Base-by-base conservation (phyloP, 2,888 invertebrate species). In the Lepidochitona cinerea region DNA sequence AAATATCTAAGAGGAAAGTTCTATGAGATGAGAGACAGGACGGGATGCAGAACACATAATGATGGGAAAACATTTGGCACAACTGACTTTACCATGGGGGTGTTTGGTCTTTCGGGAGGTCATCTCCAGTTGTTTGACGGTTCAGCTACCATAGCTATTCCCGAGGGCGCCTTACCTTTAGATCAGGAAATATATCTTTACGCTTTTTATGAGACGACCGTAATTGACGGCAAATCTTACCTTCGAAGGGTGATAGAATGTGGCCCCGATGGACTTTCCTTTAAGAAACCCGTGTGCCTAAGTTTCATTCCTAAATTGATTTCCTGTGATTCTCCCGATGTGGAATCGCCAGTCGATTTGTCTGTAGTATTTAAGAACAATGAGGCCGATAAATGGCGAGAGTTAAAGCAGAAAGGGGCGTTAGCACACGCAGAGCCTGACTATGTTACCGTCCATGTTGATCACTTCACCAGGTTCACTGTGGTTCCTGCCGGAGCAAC, bases 381-480 rank as follows among this genome's bases (percentile, higher is more conserved):
- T n/a, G 37, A 35, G 37, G n/a, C 18, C 14, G 66, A 35, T 12
- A 14, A 14, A 66, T 66, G 66, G 66, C 35, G 29, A 18, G 18
- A 35, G 18, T 37, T 37, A 4, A 37, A 35, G 26, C 9, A 36
- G 1, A 66, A 9, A 35, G 66, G 37, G 18, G 14, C 66, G 29
- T 66, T 66, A 18, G 35, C 12, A 14, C 35, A 66, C 7, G 66
- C 66, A 1, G n/a, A 66, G 37, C 35, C 14, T n/a, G 66, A 66
- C 9, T 37, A 36, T 37, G 66, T 66, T 3, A 23, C 66, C 14
- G 37, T 66, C 18, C 66, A 66, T 36, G 66, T 66, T 14, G 29
- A n/a, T 37, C 66, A 66, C 26, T 66, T 66, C 66, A 66, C 66
- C 1, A 14, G 66, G n/a, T 66, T 66, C 26, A 66, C 66, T 23